Conservation (phyloP, 2,797 vertebrate species). For the Choloepus didactylus region DNA sequence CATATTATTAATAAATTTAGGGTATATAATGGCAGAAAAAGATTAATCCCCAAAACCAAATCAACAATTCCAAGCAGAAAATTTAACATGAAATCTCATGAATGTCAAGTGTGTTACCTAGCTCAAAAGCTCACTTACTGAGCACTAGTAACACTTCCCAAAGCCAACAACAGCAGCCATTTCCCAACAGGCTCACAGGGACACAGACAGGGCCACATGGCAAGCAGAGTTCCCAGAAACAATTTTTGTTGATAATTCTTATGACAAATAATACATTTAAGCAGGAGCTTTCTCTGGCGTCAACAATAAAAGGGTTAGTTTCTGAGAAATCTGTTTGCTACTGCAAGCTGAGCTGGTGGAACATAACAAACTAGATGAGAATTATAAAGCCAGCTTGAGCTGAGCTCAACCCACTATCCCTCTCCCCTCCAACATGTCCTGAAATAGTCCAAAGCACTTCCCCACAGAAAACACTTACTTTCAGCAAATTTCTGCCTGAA, state of each 20-base stretch:
- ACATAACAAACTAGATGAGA: too few species aligned
- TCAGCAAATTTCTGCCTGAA: not conserved
- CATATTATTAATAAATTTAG: slow-evolving; percentile 65
- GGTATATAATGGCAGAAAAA: slow-evolving; percentile 55
- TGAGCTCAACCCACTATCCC: not conserved
- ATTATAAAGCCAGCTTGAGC: not conserved
- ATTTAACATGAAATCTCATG: slow-evolving; percentile 68
- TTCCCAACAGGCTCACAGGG: not conserved
- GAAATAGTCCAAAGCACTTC: not conserved
- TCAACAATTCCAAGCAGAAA: slow-evolving; percentile 70
- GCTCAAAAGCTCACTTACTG: slow-evolving; percentile 55
- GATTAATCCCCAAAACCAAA: slow-evolving; percentile 67
- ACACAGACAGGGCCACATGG: not conserved
- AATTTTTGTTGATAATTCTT: not conserved
- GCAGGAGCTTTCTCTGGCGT: not conserved
- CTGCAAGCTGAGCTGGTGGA: not conserved
- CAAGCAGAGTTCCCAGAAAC: not conserved
- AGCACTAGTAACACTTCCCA: slow-evolving; percentile 23
- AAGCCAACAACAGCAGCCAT: not conserved
- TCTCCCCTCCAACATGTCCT: not conserved
- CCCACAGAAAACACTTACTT: not conserved
- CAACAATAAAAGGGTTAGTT: not conserved
- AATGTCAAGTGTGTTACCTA: not conserved
- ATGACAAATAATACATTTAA: not conserved
- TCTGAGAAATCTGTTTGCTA: not conserved